Conservation (phyloP, 2,888 invertebrate species). For the Endomychus coccineus region DNA sequence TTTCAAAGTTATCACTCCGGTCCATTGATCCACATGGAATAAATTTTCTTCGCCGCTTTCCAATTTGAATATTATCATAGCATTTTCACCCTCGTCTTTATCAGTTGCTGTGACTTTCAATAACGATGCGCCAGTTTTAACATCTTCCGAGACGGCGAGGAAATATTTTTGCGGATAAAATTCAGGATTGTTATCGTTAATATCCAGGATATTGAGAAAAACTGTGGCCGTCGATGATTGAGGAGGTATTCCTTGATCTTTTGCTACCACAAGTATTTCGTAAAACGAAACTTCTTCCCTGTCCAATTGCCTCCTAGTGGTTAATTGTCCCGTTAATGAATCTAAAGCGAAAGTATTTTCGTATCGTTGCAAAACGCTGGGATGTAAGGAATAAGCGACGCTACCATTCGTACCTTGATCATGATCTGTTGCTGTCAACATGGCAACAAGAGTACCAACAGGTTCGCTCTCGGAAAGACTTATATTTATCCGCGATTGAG, state of each 20-base stretch:
- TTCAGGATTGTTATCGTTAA: slow-evolving; percentile 87
- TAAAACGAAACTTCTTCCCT: slow-evolving; percentile 73
- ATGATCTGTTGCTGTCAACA: slow-evolving; percentile 80
- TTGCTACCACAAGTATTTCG: slow-evolving; percentile 77
- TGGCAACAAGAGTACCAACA: slow-evolving; percentile 71
- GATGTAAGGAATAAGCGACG: slow-evolving; percentile 73
- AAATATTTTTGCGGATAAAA: slow-evolving; percentile 89
- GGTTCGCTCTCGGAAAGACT: slow-evolving; percentile 74
- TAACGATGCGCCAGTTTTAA: slow-evolving; percentile 56
- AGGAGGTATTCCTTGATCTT: slow-evolving; percentile 85
- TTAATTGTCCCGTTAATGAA: slow-evolving; percentile 76
- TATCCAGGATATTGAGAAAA: slow-evolving; percentile 69
- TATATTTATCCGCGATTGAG: slow-evolving; percentile 65
- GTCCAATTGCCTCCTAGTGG: slow-evolving; percentile 69
- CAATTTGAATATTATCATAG: slow-evolving; percentile 68
- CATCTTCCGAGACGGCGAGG: slow-evolving; percentile 63
- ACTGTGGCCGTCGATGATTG: slow-evolving; percentile 88
- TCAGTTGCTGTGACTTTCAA: slow-evolving; percentile 76
- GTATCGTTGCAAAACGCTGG: slow-evolving; percentile 69
- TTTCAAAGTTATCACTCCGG: slow-evolving; percentile 66
- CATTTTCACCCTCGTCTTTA: slow-evolving; percentile 83
- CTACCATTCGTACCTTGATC: slow-evolving; percentile 92
- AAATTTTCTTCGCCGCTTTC: slow-evolving; percentile 73
- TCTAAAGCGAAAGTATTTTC: slow-evolving; percentile 80
- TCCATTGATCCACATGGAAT: slow-evolving; percentile 71